These are phyloP conservation scores for Buphagus erythrorhynchus DNA, from an alignment of 2,797 vertebrate genomes.

Conservation along the genomic window DNA sequence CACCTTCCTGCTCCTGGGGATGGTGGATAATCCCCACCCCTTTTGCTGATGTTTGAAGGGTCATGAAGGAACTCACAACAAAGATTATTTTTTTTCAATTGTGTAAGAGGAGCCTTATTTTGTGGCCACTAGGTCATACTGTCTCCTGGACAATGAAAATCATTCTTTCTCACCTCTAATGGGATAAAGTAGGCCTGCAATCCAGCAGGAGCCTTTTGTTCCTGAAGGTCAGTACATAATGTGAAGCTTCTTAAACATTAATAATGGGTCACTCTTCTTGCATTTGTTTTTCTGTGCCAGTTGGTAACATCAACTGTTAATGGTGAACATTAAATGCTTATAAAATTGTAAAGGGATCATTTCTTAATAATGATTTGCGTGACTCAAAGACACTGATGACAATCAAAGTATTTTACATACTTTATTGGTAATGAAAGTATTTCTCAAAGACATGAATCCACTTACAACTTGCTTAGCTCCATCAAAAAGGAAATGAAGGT, in stretches of 20 bases:
- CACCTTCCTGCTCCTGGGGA: neutral
- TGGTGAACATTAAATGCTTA: neutral
- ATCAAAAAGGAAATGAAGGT: neutral
- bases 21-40: neutral
- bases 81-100: neutral
- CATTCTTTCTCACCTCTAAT: neutral
- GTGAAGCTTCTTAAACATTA: neutral
- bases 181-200: neutral
- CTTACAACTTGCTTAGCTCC: neutral
- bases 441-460: neutral
- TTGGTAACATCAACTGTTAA: neutral
- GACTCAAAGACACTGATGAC: neutral
- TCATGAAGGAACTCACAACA: neutral
- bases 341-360: neutral
- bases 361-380: neutral
- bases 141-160: neutral
- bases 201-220: neutral
- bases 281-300: neutral
- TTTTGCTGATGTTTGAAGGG: neutral
- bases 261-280: neutral
- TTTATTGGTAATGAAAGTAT: constrained; percentile 43
- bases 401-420: neutral
- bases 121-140: neutral
- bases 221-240: neutral
- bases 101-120: neutral